Evolutionary conservation across 1,140 invertebrate genomes (phyloP).

Genomic region (Helicoverpa zea): DNA sequence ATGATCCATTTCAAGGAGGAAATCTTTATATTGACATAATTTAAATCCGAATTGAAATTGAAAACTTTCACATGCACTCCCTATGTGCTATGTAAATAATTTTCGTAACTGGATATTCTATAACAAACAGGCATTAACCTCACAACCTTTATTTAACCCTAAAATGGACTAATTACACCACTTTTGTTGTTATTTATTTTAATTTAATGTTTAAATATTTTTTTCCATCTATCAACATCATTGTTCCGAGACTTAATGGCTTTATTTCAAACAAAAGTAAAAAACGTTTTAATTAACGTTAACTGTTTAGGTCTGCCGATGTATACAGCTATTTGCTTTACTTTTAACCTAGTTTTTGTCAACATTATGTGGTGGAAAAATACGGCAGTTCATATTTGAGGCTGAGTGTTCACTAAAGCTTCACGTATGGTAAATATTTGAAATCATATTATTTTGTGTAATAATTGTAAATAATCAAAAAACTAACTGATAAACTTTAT

Average conservation of each 20-base stretch:
- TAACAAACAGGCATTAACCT: not conserved
- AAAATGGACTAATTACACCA: not conserved
- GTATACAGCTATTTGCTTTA: conserved; percentile 13
- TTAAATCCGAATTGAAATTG: too few species aligned
- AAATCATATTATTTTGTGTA: too few species aligned
- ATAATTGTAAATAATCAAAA: not conserved
- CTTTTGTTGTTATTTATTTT: not conserved
- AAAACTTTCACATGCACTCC: too few species aligned
- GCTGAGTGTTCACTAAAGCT: not conserved
- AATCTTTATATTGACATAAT: too few species aligned
- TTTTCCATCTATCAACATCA: conserved; percentile 18
- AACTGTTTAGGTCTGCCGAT: conserved; percentile 1
- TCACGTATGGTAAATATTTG: not conserved
- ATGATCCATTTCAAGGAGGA: too few species aligned
- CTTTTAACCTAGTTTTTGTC: conserved; percentile 23
- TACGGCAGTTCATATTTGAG: not conserved
- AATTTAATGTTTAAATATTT: not conserved
- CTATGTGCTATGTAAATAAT: too few species aligned
- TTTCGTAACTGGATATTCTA: too few species aligned
- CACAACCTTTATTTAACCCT: not conserved
- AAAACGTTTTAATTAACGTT: conserved; percentile 15
- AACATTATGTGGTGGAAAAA: not conserved
- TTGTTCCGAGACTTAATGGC: conserved; percentile 5
- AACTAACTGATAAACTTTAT: not conserved
- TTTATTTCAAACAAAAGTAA: conserved; percentile 19